Evolutionary conservation across 2,113 vertebrate genomes (phyloP).

Genomic region (Cariama cristata): DNA sequence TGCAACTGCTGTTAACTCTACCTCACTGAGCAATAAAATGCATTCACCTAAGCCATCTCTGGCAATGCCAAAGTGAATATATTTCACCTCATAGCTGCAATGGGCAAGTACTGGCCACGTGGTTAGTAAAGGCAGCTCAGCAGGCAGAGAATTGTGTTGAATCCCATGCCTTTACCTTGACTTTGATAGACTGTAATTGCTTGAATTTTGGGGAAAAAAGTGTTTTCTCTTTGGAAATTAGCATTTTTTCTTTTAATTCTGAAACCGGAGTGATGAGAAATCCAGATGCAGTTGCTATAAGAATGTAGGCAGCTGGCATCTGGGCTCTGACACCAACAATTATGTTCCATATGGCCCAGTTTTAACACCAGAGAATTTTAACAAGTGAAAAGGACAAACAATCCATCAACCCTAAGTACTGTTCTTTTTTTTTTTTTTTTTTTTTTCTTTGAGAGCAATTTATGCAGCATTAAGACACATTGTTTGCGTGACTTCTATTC

Average conservation of each 20-base stretch:
- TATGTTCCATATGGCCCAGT: conserved; percentile 58
- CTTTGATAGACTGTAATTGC: not conserved
- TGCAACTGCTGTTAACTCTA: not conserved
- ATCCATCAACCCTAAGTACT: conserved; percentile 57
- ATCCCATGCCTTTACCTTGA: not conserved
- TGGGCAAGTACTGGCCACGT: not conserved
- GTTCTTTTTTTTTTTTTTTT: conserved; percentile 31
- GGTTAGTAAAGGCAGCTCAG: not conserved
- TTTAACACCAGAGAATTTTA: conserved; percentile 49
- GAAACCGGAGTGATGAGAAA: not conserved
- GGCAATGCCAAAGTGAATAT: not conserved
- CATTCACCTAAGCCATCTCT: not conserved
- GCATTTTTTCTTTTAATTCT: not conserved
- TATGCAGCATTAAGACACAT: not conserved
- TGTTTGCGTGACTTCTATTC: not conserved
- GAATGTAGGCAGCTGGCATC: conserved; percentile 63
- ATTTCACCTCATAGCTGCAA: not conserved
- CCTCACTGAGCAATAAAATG: not conserved
- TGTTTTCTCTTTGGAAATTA: not conserved
- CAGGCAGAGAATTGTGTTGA: not conserved
- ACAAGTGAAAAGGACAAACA: conserved; percentile 57
- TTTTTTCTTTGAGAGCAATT: conserved; percentile 17
- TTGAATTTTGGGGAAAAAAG: not conserved
- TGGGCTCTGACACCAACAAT: conserved; percentile 50
- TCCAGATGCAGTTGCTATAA: conserved; percentile 48